phyloP scores from a whole-genome alignment of 1,140 invertebrate species.

The Trichonephila clavipes region DNA sequence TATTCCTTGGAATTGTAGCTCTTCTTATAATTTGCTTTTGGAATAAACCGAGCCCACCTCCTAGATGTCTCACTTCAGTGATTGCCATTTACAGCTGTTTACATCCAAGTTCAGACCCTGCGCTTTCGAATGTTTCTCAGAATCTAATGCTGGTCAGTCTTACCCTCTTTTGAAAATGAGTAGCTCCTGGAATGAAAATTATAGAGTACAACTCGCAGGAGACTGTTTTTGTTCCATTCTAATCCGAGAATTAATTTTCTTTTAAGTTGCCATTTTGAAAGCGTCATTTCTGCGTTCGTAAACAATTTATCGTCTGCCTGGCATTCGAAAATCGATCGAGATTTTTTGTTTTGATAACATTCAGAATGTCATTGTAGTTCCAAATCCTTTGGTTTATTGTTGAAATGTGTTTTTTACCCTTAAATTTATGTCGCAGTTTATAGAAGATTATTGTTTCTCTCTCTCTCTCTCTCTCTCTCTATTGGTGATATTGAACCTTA shows the following conservation, averaged over 20 bases:
- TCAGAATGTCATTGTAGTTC: no score
- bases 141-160: background rate
- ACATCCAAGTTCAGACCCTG: constrained; percentile 21
- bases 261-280: background rate
- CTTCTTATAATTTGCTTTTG: background rate
- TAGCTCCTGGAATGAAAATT: constrained; percentile 6
- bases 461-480: no score
- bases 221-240: background rate
- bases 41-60: constrained; percentile 29
- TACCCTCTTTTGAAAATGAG: constrained; percentile 5
- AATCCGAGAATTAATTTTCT: background rate
- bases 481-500: no score
- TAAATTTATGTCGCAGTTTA: no score
- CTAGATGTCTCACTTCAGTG: constrained; percentile 35
- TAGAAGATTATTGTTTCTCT: no score
- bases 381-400: no score
- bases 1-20: background rate
- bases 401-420: no score
- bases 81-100: constrained; percentile 25
- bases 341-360: no score
- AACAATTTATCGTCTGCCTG: no score
- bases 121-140: constrained; percentile 1
- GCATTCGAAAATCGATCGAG: no score
- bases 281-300: no score
- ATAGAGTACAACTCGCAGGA: background rate